Base-by-base conservation (phyloP, 2,888 invertebrate species). In the Eumerus sabulonum region DNA sequence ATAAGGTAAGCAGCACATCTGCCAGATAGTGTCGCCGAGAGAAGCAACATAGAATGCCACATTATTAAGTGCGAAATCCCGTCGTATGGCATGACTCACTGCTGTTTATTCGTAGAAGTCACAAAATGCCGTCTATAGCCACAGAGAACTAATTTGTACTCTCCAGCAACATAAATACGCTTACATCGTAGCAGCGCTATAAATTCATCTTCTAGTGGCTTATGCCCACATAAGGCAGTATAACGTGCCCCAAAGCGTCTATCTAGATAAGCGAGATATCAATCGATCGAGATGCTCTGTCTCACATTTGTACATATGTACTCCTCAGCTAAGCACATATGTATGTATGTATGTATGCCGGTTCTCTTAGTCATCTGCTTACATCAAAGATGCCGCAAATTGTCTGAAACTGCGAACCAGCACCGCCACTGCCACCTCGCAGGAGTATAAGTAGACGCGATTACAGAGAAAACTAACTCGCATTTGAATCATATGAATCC, bases 201-300 rank as follows among this genome's bases (percentile, higher is more conserved):
- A 79, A 79, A 79, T 79, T 64, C 66, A 68, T 56, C 74, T n/a
- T 19, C 60, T 79, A 79, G 74, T 79, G 74, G 64, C 68, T 64
- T 68, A 74, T 79, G 64, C 54, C 79, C 74, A 74, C 74, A 79
- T 60, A 79, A 74, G 79, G 79, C 54, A 68, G 63, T 74, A 54
- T 42, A 68, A 67, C 40, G n/a, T 40, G 60, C 44, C 44, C 64
- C 68, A 7, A 27, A 27, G 54, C 73, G 51, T 59, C 17, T 9
- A 54, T 68, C 53, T 54, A 47, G 54, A 62, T 79, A 50, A 59
- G 48, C 42, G 60, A 44, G 50, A 68, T 64, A 79, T 60, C 59
- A 74, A 74, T 74, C 64, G 74, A 64, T 76, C 64, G 76, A 57
- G 45, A 36, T 60, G 38, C 54, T 40, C 27, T 27, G 2, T 27